Percentiles rank a stretch among this genome's conserved stretches.
Conservation (phyloP, 2,113 vertebrate species). For the Ictalurus furcatus region DNA sequence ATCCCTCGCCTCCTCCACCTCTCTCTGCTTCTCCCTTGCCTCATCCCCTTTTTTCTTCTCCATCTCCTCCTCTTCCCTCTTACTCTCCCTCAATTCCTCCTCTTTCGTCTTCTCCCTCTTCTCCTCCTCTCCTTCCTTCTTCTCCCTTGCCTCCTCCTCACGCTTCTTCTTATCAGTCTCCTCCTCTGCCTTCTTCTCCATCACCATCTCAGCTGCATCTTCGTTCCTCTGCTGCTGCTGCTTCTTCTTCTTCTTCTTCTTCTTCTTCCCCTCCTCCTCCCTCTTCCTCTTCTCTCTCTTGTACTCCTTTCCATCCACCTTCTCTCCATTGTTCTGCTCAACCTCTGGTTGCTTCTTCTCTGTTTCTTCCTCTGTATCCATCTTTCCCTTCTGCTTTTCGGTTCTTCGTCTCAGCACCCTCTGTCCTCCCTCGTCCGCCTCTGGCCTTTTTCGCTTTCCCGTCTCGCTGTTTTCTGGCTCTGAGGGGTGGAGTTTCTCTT, state of each 20-base stretch:
- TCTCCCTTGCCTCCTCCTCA: neutral
- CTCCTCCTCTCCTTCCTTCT: neutral
- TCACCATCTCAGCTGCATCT: neutral
- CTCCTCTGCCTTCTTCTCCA: too few species aligned
- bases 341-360: neutral
- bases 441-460: conserved; percentile 7
- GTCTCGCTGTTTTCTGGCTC: neutral
- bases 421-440: neutral
- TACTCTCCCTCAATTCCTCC: neutral
- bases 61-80: neutral
- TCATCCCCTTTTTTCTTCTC: neutral
- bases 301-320: neutral
- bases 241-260: neutral
- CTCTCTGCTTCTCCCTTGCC: neutral
- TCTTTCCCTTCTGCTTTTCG: neutral
- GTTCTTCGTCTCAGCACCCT: neutral
- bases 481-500: neutral
- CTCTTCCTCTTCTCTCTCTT: neutral
- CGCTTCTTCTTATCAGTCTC: neutral
- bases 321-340: conserved; percentile 63
- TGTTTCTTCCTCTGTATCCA: neutral
- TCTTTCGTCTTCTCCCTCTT: neutral
- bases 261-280: conserved; percentile 63
- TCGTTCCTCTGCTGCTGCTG: neutral
- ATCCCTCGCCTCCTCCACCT: neutral